A percentile compares a stretch with the other conserved stretches of the same genome.
phyloP scores from a whole-genome alignment of 2,113 vertebrate species.

The Potamarius usumacintae region DNA sequence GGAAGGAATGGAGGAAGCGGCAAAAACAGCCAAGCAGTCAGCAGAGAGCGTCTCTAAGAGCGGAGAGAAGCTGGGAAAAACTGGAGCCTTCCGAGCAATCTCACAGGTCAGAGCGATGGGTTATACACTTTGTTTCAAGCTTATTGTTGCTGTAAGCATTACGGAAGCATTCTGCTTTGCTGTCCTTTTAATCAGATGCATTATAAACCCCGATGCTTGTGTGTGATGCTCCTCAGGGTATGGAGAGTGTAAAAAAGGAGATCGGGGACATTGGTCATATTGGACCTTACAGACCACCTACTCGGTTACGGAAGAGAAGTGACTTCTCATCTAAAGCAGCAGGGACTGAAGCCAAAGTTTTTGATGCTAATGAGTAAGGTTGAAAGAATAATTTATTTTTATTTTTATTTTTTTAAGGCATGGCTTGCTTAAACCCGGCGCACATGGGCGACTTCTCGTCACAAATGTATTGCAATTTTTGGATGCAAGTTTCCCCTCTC shows the following conservation, averaged over 20 bases:
- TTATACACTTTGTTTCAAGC: background rate
- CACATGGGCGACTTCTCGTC: background rate
- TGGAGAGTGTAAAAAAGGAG: conserved; percentile 90
- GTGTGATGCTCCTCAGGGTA: conserved; percentile 72
- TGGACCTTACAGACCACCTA: conserved; percentile 84
- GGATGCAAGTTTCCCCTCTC: no score
- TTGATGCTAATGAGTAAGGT: conserved; percentile 89
- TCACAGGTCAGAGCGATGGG: conserved; percentile 78
- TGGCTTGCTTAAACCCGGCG: background rate
- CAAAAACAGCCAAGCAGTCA: conserved; percentile 89
- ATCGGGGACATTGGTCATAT: conserved; percentile 85
- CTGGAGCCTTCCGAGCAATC: conserved; percentile 85
- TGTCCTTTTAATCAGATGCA: background rate
- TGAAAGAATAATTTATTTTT: background rate
- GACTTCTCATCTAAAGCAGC: conserved; percentile 83
- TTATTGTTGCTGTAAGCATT: background rate
- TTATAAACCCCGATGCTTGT: background rate
- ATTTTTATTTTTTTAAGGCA: background rate
- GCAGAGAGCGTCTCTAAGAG: conserved; percentile 85
- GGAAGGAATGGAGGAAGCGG: conserved; percentile 89
- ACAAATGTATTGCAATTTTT: no score
- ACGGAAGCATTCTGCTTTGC: background rate
- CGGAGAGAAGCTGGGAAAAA: conserved; percentile 86
- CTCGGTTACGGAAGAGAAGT: conserved; percentile 83
- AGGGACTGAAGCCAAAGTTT: conserved; percentile 76